Percentiles rank a stretch among this genome's conserved stretches.
Evolutionary conservation across 2,888 invertebrate genomes (phyloP).

Genomic region (Eupithecia abbreviata): DNA sequence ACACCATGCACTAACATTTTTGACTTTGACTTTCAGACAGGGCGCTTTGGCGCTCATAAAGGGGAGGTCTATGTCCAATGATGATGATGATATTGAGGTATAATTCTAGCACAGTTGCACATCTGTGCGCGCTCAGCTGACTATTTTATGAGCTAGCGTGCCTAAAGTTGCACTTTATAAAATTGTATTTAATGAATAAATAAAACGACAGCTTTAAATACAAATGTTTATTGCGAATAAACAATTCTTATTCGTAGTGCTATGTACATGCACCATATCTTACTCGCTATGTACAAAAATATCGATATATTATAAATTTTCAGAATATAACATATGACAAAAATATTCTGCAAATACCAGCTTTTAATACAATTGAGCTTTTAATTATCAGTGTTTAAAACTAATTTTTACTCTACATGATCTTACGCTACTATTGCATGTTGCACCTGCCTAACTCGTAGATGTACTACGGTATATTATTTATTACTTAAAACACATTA

Average conservation of each 20-base stretch:
- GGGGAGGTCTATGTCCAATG: too few species aligned
- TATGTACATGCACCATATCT: slow-evolving; percentile 64
- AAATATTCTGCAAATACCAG: background rate
- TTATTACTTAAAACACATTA: slow-evolving; percentile 16
- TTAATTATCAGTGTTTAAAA: slow-evolving; percentile 15
- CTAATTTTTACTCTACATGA: background rate
- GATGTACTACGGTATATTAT: slow-evolving; percentile 8
- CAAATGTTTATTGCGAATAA: slow-evolving; percentile 66
- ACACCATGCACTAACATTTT: too few species aligned
- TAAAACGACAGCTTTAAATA: slow-evolving; percentile 49
- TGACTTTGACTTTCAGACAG: too few species aligned
- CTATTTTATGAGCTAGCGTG: slow-evolving; percentile 15
- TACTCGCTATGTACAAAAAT: slow-evolving; percentile 46
- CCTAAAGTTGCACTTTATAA: slow-evolving; percentile 15
- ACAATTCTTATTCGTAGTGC: slow-evolving; percentile 53
- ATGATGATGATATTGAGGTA: too few species aligned
- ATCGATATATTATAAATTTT: slow-evolving; percentile 21
- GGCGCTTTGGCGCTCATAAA: too few species aligned
- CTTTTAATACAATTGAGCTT: slow-evolving; percentile 37
- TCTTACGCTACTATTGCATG: slow-evolving; percentile 45
- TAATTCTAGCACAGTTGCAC: background rate
- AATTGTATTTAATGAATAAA: slow-evolving; percentile 14
- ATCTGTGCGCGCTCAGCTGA: background rate
- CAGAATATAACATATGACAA: background rate
- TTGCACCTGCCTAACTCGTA: slow-evolving; percentile 47